Evolutionary conservation across 2,888 invertebrate genomes (phyloP).

Genomic region (Torymus texanus): DNA sequence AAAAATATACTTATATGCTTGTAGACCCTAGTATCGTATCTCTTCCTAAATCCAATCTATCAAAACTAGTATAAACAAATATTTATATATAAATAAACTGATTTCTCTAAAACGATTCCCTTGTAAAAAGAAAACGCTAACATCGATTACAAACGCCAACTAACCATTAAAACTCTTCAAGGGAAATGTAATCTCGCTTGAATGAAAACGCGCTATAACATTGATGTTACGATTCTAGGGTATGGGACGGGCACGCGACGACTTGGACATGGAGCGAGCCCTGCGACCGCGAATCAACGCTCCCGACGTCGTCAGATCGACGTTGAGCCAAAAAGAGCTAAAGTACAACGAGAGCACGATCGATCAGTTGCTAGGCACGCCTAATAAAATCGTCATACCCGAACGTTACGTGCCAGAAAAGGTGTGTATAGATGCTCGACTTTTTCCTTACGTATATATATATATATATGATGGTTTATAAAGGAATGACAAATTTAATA

Average conservation of each 20-base stretch:
- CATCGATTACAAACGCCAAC: no score
- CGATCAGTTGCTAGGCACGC: slow-evolving; percentile 89
- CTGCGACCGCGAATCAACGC: slow-evolving; percentile 85
- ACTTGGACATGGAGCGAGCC: slow-evolving; percentile 91
- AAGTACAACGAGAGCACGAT: slow-evolving; percentile 88
- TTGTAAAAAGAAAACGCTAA: no score
- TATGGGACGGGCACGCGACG: slow-evolving; percentile 83
- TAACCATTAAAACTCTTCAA: no score
- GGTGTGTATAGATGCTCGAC: slow-evolving; percentile 74
- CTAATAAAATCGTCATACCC: slow-evolving; percentile 93
- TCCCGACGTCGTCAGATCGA: slow-evolving; percentile 92
- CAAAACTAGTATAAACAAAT: no score
- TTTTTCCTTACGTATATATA: background rate
- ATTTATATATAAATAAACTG: no score
- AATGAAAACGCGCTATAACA: background rate
- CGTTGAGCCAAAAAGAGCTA: slow-evolving; percentile 81
- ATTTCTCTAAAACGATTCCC: no score
- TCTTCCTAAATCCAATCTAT: no score
- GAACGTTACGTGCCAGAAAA: slow-evolving; percentile 95
- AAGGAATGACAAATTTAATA: no score
- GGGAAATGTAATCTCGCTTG: no score
- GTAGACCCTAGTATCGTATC: no score
- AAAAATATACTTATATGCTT: no score
- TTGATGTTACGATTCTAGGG: slow-evolving; percentile 64
- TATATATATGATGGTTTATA: no score